Evolutionary conservation across 2,888 invertebrate species (phyloP).

Genomic region (Eupithecia centaureata): DNA sequence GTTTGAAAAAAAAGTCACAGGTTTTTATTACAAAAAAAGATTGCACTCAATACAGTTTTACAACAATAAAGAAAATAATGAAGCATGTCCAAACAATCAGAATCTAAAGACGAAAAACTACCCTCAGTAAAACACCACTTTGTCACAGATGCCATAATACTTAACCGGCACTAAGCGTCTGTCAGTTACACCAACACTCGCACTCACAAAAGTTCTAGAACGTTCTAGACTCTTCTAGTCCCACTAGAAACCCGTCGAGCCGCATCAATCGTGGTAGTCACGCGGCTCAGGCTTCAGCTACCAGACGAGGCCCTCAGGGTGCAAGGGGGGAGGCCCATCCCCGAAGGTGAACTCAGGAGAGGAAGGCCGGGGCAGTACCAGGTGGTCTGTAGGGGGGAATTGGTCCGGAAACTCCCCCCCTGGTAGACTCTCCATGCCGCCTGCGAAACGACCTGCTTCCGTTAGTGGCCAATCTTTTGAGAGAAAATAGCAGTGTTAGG

Average conservation of each 20-base stretch:
- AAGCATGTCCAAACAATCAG: background rate
- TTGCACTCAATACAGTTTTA: background rate
- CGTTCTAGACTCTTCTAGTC: conserved; percentile 54
- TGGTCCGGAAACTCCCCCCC: conserved; percentile 81
- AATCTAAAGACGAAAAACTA: conserved; percentile 1
- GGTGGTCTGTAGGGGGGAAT: conserved; percentile 86
- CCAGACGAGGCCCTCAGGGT: conserved; percentile 82
- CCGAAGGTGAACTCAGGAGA: conserved; percentile 89
- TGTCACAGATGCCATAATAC: conserved; percentile 17
- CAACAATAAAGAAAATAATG: background rate
- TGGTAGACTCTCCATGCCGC: conserved; percentile 85
- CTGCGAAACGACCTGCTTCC: conserved; percentile 91
- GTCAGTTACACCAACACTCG: conserved; percentile 41
- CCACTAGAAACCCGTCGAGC: conserved; percentile 78
- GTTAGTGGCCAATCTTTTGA: conserved; percentile 61
- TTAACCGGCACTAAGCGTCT: conserved; percentile 25
- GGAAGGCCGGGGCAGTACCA: conserved; percentile 88
- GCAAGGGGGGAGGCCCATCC: conserved; percentile 79
- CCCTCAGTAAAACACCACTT: conserved; percentile 7
- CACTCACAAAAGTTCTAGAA: conserved; percentile 10
- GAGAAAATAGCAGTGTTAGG: conserved; percentile 8
- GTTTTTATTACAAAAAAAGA: background rate
- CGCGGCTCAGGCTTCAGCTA: conserved; percentile 85
- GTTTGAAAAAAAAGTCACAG: background rate
- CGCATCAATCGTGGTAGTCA: conserved; percentile 84